These are phyloP conservation scores for Oopsacas minuta DNA, from an alignment of 37 sponge, comb jelly and placozoan species.

Conservation along the genomic window DNA sequence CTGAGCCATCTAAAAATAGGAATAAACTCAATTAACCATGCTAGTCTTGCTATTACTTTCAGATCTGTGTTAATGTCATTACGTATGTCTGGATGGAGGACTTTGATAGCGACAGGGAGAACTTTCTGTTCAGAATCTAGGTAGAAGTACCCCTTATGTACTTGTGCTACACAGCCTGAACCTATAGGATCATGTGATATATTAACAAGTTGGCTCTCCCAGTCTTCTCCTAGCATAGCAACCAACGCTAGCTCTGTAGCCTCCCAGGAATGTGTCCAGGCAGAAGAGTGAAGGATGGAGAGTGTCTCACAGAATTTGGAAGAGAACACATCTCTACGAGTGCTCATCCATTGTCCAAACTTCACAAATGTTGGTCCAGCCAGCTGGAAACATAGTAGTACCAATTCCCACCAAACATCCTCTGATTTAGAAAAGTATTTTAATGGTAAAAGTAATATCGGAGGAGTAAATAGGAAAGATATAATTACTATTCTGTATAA, in stretches of 20 bases:
- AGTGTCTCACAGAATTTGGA: constrained; percentile 33
- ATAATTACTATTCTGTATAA: not conserved
- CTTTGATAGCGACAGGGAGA: constrained; percentile 45
- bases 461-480: not conserved
- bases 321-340: constrained; percentile 39
- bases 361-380: constrained; percentile 60
- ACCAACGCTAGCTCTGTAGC: constrained; percentile 26
- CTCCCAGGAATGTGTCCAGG: constrained; percentile 36
- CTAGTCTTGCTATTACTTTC: constrained; percentile 28
- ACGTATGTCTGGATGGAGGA: constrained; percentile 36
- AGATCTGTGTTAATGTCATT: constrained; percentile 32
- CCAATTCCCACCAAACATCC: constrained; percentile 23
- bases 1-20: constrained; percentile 49
- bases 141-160: constrained; percentile 31
- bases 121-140: not conserved
- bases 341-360: constrained; percentile 64
- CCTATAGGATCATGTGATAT: constrained; percentile 31
- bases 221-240: constrained; percentile 28
- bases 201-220: constrained; percentile 27
- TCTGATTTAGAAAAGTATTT: not conserved
- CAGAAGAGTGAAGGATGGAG: constrained; percentile 36
- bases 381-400: constrained; percentile 18
- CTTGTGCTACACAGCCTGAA: constrained; percentile 57
- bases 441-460: not conserved
- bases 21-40: constrained; percentile 41